Evolutionary conservation across 1,140 invertebrate species (phyloP).

Genomic region (Subanguina moxae): DNA sequence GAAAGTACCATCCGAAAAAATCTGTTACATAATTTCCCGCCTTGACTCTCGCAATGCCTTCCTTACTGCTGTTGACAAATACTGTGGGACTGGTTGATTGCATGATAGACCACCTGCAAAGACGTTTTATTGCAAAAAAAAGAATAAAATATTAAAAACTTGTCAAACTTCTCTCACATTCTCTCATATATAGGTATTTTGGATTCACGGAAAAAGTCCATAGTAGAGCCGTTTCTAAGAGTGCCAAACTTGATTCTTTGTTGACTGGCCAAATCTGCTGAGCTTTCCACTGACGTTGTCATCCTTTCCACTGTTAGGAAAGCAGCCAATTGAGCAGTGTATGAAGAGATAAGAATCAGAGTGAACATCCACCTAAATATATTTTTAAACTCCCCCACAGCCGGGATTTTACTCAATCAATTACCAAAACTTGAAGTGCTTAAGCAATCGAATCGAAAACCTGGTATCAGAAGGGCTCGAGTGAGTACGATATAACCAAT

Average conservation of each 20-base stretch:
- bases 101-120: slow-evolving; percentile 69
- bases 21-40: slow-evolving; percentile 65
- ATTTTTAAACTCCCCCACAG: no score
- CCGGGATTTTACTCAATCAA: no score
- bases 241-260: slow-evolving; percentile 60
- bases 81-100: slow-evolving; percentile 68
- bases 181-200: slow-evolving; percentile 71
- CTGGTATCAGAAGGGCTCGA: no score
- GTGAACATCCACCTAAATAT: slow-evolving; percentile 69
- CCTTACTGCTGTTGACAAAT: slow-evolving; percentile 73
- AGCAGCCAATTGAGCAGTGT: slow-evolving; percentile 92
- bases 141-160: no score
- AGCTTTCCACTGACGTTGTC: slow-evolving; percentile 89
- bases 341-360: slow-evolving; percentile 95
- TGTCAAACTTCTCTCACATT: slow-evolving; percentile 64
- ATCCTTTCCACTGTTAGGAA: slow-evolving; percentile 93
- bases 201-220: slow-evolving; percentile 77
- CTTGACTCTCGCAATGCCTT: slow-evolving; percentile 77
- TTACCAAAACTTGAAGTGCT: no score
- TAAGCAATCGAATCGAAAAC: no score
- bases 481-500: no score
- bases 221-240: slow-evolving; percentile 82
- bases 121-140: background rate
- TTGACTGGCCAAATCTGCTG: slow-evolving; percentile 53
- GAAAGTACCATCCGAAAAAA: no score